Evolutionary conservation across 1,140 invertebrate genomes (phyloP), one percentile per base, ranked within the genome.

Genomic region (Papilio dardanus): DNA sequence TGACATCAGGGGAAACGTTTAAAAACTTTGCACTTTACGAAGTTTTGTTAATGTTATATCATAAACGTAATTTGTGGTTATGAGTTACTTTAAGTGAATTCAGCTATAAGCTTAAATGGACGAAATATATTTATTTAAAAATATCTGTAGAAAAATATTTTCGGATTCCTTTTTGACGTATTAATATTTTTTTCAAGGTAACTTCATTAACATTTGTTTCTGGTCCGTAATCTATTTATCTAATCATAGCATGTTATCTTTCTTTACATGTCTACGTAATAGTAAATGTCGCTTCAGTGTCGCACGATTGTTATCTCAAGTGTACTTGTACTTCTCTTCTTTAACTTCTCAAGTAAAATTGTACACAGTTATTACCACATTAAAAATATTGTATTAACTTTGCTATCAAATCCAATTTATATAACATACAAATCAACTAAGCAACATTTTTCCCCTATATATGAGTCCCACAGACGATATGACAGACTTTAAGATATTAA

Each of bases 21-120:
- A 62, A 28, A 28, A 62, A 62, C 54, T 62, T 62, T 62, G 54
- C 54, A 62, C 54, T 62, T 62, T 5, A 62, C 54, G 12, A 62
- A 62, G 54, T 62, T 62, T 62, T 62, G 24, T 62, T 28, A 54
- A 54, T 24, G 21, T 28, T 50, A 28, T 4, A 14, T 12, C 54
- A 28, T 28, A 62, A 58, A 62, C 12, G 30, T 14, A 30, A 62
- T 62, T 28, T 16, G 21, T 28, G 7, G 21, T 62, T 62, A 62
- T 30, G 24, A 62, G 50, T 4, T 7, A 58, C 12, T 5, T 62
- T 62, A 30, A 30, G 1, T 62, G 54, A 28, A 3, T 1, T 28
- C 24, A 28, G 24, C 10, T 8, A 24, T 24, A 24, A 24, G 7
- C 10, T 54, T 12, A 10, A 3, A 14, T 62, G n/a, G 42, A 46